A percentile compares a stretch with the other conserved stretches of the same genome.
These are phyloP conservation scores for Semaprochilodus insignis DNA, from an alignment of 2,797 vertebrate species.

Conservation along the genomic window DNA sequence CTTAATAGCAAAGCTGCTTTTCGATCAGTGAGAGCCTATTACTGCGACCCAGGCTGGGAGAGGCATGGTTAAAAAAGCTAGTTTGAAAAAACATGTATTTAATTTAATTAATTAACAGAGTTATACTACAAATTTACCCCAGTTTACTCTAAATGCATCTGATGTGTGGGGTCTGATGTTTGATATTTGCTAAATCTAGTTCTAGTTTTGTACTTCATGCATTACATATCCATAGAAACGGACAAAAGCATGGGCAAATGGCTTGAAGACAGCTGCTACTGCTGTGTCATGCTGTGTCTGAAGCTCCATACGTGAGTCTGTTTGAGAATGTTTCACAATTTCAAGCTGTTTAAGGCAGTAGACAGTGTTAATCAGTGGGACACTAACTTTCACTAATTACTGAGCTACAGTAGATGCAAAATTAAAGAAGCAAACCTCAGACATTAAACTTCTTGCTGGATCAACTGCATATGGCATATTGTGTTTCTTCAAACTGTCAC, in stretches of 20 bases:
- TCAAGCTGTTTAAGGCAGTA: neutral
- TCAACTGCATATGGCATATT: neutral
- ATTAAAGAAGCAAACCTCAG: neutral
- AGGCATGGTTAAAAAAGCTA: neutral
- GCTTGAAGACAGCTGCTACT: no score
- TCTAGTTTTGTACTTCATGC: no score
- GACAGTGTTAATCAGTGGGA: neutral
- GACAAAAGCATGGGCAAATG: no score
- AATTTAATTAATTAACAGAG: neutral
- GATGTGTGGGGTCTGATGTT: neutral
- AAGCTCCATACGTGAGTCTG: neutral
- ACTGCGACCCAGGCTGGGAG: slow-evolving; percentile 15
- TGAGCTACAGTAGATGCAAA: neutral
- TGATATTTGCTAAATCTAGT: no score
- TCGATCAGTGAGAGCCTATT: slow-evolving; percentile 28
- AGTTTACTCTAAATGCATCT: neutral
- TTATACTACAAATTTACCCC: neutral
- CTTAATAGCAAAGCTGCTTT: slow-evolving; percentile 19
- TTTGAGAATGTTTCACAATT: neutral
- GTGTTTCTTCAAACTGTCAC: neutral
- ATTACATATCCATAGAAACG: no score
- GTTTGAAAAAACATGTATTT: neutral
- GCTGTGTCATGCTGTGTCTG: neutral
- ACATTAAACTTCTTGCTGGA: neutral
- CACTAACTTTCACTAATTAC: neutral